Conservation (phyloP, 2,888 invertebrate species). For the Phortica magna region DNA sequence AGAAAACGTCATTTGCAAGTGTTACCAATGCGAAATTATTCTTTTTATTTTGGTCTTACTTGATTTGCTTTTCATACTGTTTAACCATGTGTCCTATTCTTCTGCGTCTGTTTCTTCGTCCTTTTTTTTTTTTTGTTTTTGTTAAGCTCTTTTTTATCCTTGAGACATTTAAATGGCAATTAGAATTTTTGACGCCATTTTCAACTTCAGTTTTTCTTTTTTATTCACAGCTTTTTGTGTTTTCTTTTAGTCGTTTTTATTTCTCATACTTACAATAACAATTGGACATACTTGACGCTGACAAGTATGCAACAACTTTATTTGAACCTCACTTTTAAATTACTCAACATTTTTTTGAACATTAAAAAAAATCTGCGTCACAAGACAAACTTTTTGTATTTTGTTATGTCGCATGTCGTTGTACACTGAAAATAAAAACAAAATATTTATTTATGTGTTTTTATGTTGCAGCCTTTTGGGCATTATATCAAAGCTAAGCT, state of each 20-base stretch:
- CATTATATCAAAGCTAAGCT: not conserved
- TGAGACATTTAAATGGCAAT: constrained; percentile 64
- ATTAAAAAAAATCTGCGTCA: constrained; percentile 48
- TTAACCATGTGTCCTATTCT: constrained; percentile 29
- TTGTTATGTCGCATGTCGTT: constrained; percentile 69
- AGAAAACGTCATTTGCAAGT: constrained; percentile 60
- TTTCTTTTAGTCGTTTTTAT: constrained; percentile 43
- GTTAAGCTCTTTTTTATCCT: not conserved
- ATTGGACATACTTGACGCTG: constrained; percentile 38
- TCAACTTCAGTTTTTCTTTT: constrained; percentile 29
- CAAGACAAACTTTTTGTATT: constrained; percentile 68
- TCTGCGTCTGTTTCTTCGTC: not conserved
- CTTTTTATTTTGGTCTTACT: constrained; percentile 47
- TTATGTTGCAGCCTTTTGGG: constrained; percentile 1
- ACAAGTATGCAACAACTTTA: constrained; percentile 37
- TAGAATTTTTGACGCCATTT: constrained; percentile 67
- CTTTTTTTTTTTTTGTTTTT: not conserved
- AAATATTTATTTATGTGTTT: constrained; percentile 22
- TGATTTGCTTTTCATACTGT: constrained; percentile 67
- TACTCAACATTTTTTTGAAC: constrained; percentile 37
- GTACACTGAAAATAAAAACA: constrained; percentile 42
- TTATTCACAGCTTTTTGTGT: constrained; percentile 32
- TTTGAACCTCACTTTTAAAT: constrained; percentile 41
- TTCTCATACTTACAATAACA: constrained; percentile 48
- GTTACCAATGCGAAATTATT: constrained; percentile 50